These are phyloP conservation scores for Enteromius viviparus DNA, from an alignment of 2,797 vertebrate genomes.

Conservation along the genomic window DNA sequence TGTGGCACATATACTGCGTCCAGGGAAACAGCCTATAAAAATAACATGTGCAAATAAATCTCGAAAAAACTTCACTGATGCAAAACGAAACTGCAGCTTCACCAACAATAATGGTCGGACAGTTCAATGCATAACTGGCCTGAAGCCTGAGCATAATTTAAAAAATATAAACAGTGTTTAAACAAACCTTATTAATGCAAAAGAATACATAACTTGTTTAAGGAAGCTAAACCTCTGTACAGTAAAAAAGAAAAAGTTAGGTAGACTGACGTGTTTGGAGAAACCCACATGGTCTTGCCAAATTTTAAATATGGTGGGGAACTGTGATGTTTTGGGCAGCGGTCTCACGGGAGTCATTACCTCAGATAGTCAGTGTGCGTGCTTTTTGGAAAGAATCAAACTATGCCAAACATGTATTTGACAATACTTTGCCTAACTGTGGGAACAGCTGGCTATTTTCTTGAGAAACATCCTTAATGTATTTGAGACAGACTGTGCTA, in stretches of 20 bases:
- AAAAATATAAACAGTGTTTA: background rate
- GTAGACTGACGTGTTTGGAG: background rate
- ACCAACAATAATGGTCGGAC: background rate
- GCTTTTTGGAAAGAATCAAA: conserved; percentile 7
- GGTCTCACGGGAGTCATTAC: background rate
- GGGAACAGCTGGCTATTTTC: conserved; percentile 38
- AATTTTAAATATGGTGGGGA: background rate
- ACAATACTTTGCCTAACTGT: conserved; percentile 14
- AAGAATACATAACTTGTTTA: background rate
- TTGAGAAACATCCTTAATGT: conserved; percentile 40
- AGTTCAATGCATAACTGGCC: background rate
- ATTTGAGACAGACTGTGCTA: conserved; percentile 43
- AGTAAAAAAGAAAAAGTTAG: background rate
- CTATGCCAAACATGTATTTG: conserved; percentile 1
- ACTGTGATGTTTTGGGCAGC: background rate
- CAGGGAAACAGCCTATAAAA: background rate
- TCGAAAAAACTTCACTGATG: background rate
- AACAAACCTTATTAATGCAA: background rate
- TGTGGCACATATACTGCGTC: conserved; percentile 33
- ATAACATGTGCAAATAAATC: background rate
- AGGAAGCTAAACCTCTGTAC: background rate
- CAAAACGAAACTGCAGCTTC: background rate
- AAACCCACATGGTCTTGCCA: background rate
- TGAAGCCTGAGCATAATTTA: background rate
- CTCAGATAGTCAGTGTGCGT: conserved; percentile 1